Base-by-base conservation (phyloP, 2,797 vertebrate species). In the Karalla daura region DNA sequence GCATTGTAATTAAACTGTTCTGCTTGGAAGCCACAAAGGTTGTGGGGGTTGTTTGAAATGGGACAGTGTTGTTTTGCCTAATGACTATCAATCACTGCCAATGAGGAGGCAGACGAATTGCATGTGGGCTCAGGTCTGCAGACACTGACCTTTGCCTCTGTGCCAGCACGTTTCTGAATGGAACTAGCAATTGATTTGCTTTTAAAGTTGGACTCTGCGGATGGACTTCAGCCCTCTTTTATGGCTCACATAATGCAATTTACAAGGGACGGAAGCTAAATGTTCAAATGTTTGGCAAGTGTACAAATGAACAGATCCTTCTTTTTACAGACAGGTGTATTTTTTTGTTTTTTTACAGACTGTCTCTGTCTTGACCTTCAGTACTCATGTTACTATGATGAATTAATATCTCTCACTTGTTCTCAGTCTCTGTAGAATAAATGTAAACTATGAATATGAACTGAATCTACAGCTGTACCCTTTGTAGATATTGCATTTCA, bases 1-100 rank as follows among this genome's bases (percentile, higher is more conserved):
- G 25, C 44, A 59, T 40, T 65, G 50, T 74, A 59, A 87, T 80
- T 82, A 68, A 82, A 68, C 74, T 35, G 39, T 47, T 52, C 61
- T 23, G 69, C 64, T 71, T 76, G 46, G 23, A 71, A 52, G 64
- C 45, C 15, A 27, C 30, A 45, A 36, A 65, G 63, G 53, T 66
- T 58, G 40, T 37, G 4, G 5, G 66, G 63, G 53, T 62, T 56
- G 56, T 64, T 47, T 33, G 27, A 61, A 32, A 56, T 24, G 24
- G 55, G 61, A 37, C 54, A 4, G 27, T 49, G 63, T 69, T 60
- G 46, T 51, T 67, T 46, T 18, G 43, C 39, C 47, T 58, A 74
- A 62, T 70, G 50, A 23, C 59, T 17, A 60, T 68, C 61, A 63
- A 70, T 87, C 70, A 72, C 6, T 6, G 28, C n/a, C 54, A 62